Evolutionary conservation across 2,113 vertebrate genomes (phyloP), one percentile per base, ranked within the genome.

Genomic region (Hemiprocne comata): DNA sequence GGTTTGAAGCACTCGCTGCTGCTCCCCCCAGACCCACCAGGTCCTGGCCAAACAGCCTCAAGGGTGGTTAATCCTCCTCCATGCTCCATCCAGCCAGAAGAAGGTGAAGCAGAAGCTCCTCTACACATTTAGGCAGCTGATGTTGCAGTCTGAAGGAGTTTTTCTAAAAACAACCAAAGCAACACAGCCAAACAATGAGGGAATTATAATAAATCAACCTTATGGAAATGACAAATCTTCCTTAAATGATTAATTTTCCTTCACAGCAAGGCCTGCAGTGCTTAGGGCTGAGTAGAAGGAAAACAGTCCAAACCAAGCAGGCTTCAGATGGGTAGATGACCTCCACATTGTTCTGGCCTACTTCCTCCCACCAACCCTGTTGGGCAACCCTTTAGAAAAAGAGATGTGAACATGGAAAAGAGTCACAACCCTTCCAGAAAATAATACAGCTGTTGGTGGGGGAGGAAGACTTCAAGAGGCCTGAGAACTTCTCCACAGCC

Each of bases 281-380:
- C 21, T 78, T 36, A 72, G 18, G 34, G n/a, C 31, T 25, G 10
- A 6, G 20, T 2, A 53, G 44, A 48, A 53, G n/a, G 7, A 53
- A 58, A 70, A 24, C 38, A 36, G 44, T 66, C 29, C 53, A 66
- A 87, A 67, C 9, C 34, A 81, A 23, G 50, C 14, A 84, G 40
- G 62, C 23, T 50, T 29, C 31, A 46, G 42, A 36, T 3, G 7
- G 18, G 23, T 51, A 34, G 29, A 18, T 50, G 57, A 44, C 10
- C 18, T 36, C 40, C 0, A 0, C 29, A 57, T 64, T 3, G 0
- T 29, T 38, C 65, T 64, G 31, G 17, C 34, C 42, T 40, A 77
- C 24, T 13, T 81, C 34, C 34, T 82, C 42, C 28, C 25, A 62
- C 15, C 54, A 62, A 42, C n/a, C 40, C 34, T 19, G 10, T 33